phyloP scores from a whole-genome alignment of 1,140 invertebrate genomes.

The Linepithema humile region DNA sequence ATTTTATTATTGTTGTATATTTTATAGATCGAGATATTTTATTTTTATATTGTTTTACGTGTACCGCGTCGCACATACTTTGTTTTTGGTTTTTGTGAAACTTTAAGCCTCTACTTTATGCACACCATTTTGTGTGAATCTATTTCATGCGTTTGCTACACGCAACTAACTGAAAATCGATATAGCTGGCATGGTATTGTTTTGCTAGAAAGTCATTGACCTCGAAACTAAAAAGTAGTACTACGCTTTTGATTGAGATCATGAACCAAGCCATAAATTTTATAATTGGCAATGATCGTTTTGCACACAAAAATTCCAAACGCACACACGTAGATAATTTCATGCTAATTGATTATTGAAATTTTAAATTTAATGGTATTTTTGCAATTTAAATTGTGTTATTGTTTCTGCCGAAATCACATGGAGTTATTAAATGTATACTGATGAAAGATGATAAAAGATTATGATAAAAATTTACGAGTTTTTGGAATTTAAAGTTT shows the following conservation, averaged over 20 bases:
- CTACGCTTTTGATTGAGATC: slow-evolving; percentile 59
- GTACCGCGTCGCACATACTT: neutral
- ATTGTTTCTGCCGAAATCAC: neutral
- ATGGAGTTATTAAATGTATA: neutral
- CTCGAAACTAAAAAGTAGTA: slow-evolving; percentile 51
- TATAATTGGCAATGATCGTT: slow-evolving; percentile 73
- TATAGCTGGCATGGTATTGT: slow-evolving; percentile 63
- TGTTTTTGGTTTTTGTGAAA: neutral
- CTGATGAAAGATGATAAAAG: neutral
- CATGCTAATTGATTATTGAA: neutral
- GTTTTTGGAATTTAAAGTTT: neutral
- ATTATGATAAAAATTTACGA: neutral
- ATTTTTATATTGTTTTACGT: neutral
- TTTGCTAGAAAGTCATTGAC: slow-evolving; percentile 66
- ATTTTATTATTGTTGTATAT: neutral
- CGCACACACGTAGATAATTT: neutral
- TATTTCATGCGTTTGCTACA: slow-evolving; percentile 64
- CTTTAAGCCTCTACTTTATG: neutral
- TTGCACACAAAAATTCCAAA: neutral
- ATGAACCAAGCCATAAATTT: slow-evolving; percentile 72
- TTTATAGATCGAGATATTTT: too few relatives aligned
- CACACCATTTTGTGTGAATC: slow-evolving; percentile 22
- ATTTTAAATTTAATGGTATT: neutral
- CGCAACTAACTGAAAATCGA: slow-evolving; percentile 62
- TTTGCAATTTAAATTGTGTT: neutral